Evolutionary conservation across 2,888 invertebrate genomes (phyloP).

Genomic region (Xanthorhoe designata): DNA sequence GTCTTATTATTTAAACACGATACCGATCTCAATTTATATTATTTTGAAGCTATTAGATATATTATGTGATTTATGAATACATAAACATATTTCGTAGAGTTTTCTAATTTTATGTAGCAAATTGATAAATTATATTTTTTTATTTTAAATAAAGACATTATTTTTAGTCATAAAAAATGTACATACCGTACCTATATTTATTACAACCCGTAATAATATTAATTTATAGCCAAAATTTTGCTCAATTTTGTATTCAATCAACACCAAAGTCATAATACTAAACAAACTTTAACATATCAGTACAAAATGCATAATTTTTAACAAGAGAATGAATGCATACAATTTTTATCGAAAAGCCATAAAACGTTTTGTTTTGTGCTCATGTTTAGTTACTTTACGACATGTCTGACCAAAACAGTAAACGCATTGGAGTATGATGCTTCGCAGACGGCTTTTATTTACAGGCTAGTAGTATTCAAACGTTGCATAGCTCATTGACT

Average conservation of each 20-base stretch:
- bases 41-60: constrained; percentile 81
- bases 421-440: not conserved
- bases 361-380: not conserved
- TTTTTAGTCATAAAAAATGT: constrained; percentile 69
- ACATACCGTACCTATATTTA: constrained; percentile 56
- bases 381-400: not conserved
- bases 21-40: constrained; percentile 78
- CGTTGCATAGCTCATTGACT: not conserved
- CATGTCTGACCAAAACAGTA: constrained; percentile 2
- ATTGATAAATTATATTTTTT: constrained; percentile 62
- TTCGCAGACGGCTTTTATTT: not conserved
- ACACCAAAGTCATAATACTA: constrained; percentile 84
- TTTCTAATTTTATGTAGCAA: constrained; percentile 62
- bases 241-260: constrained; percentile 83
- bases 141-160: constrained; percentile 79
- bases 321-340: constrained; percentile 38
- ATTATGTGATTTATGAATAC: constrained; percentile 60
- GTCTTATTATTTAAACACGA: constrained; percentile 60
- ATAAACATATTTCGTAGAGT: constrained; percentile 54
- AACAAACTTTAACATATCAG: constrained; percentile 75
- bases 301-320: constrained; percentile 81
- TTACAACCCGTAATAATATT: constrained; percentile 60
- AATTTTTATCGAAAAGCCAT: constrained; percentile 19
- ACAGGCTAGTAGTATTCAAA: not conserved
- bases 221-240: constrained; percentile 84